Evolutionary conservation across 2,797 vertebrate genomes (phyloP), one percentile per base, ranked within the genome.

Genomic region (Rhinoraja longicauda): DNA sequence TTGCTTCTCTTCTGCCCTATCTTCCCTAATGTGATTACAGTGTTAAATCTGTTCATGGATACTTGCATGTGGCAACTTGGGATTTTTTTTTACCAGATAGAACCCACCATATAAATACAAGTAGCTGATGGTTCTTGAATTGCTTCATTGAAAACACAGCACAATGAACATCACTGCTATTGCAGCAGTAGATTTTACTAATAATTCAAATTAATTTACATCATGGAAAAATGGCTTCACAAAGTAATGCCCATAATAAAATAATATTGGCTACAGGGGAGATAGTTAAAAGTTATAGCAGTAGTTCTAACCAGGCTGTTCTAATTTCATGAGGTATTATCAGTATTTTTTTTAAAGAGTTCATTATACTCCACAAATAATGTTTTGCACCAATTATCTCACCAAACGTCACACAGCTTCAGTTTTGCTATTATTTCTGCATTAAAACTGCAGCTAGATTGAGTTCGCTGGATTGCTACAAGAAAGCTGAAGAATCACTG

Each of bases 321-420:
- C 84, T 17, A 32, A 67, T 36, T 88, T 9, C 59, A 67, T 62
- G 9, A 62, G n/a, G 36, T 36, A 17, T 82, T 88, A n/a, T 36
- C 59, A 88, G n/a, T 32, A 88, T 12, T 67, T 88, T 13, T 32
- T 72, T 21, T 72, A 72, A 67, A 36, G 84, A 32, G 59, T 67
- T 64, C 84, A 88, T 88, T 36, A 67, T 67, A 62, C 84, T 67
- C 26, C 36, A 88, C 70, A 32, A 15, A 88, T 88, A 32, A 12
- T 36, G 19, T 67, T 67, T 88, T 88, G 59, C 59, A 67, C 86
- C n/a, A 36, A 67, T 88, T 88, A 67, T 36, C 84, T 36, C 64
- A 32, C n/a, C 84, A 88, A 88, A 64, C 84, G 88, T 84, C 4
- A 32, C n/a, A 36, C n/a, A 88, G 36, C 67, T 88, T 88, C n/a